Conservation (phyloP, 2,888 invertebrate species). For the Agrilus mali region DNA sequence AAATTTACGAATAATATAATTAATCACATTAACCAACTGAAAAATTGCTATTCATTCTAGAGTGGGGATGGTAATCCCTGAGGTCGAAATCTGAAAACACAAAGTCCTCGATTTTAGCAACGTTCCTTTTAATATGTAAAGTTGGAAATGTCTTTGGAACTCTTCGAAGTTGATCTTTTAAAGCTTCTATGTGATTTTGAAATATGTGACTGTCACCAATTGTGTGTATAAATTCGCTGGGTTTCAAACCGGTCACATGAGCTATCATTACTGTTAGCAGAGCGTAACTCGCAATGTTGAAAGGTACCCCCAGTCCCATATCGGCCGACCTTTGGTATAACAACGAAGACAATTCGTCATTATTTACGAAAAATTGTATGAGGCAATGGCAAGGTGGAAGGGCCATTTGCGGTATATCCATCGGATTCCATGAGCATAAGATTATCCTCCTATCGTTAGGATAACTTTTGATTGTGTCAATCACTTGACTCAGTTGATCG, state of each 20-base stretch:
- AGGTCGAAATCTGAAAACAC: conserved; percentile 74
- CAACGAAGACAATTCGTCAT: conserved; percentile 74
- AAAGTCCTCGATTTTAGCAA: conserved; percentile 75
- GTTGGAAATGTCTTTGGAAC: conserved; percentile 72
- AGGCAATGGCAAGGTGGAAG: conserved; percentile 93
- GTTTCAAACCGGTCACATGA: conserved; percentile 69
- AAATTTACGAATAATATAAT: too few species aligned
- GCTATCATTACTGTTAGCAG: conserved; percentile 91
- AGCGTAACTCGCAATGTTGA: conserved; percentile 94
- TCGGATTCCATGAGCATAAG: conserved; percentile 90
- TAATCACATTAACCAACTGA: too few species aligned
- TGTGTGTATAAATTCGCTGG: conserved; percentile 88
- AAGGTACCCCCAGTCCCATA: conserved; percentile 93
- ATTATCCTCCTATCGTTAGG: conserved; percentile 84
- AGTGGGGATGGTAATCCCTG: conserved; percentile 75
- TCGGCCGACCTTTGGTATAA: conserved; percentile 94
- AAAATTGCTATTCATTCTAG: conserved; percentile 55
- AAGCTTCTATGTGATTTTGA: conserved; percentile 71
- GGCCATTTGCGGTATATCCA: conserved; percentile 80
- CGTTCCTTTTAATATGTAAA: conserved; percentile 57
- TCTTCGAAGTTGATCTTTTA: conserved; percentile 67
- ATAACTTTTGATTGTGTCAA: conserved; percentile 62
- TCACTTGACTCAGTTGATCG: conserved; percentile 75
- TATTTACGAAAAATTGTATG: conserved; percentile 83
- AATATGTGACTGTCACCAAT: conserved; percentile 94